Evolutionary conservation across 53 echinoderm and acorn worm species (phyloP), one percentile per base, ranked within the genome.

Genomic region (Paracentrotus lividus): DNA sequence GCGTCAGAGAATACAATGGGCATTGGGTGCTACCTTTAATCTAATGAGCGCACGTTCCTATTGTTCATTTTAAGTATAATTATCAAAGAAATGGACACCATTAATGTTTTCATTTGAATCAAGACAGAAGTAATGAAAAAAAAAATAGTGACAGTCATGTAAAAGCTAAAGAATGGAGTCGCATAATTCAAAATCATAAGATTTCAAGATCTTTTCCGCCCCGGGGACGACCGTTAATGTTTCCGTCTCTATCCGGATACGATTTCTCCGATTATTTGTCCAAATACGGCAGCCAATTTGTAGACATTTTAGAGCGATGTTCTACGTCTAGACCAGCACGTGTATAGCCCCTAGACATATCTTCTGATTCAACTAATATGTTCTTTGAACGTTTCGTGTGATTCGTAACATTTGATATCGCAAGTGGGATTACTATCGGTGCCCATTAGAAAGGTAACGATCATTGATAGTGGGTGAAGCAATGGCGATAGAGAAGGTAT

Each of bases 241-340:
- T n/a, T n/a, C n/a, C n/a, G n/a, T n/a, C n/a, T n/a, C n/a, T 72
- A 13, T 33, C 12, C 38, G 34, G 34, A 2, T 69, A 3, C 26
- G 2, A 2, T 69, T 69, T 18, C 72, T 2, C 40, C 5, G 72
- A 72, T 72, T 38, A 5, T 14, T 12, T 13, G 26, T 64, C 18
- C 8, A 64, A 64, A 64, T 10, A 13, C 31, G 31, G 40, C 36
- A 36, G 36, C 33, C 36, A 36, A 68, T 36, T 40, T 18, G 3
- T 69, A 21, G 5, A 36, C 4, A 60, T n/a, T 69, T 14, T 69
- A 38, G 38, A 69, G 29, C 26, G 27, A 61, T 61, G 6, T 61
- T 26, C 9, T 61, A 29, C 61, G 61, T 61, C 61, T 69, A 69
- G 69, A 69, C 38, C 69, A 16, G 69, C 68, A 69, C 66, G 66